phyloP scores from a whole-genome alignment of 2,888 invertebrate species.

The Tiphia femorata region DNA sequence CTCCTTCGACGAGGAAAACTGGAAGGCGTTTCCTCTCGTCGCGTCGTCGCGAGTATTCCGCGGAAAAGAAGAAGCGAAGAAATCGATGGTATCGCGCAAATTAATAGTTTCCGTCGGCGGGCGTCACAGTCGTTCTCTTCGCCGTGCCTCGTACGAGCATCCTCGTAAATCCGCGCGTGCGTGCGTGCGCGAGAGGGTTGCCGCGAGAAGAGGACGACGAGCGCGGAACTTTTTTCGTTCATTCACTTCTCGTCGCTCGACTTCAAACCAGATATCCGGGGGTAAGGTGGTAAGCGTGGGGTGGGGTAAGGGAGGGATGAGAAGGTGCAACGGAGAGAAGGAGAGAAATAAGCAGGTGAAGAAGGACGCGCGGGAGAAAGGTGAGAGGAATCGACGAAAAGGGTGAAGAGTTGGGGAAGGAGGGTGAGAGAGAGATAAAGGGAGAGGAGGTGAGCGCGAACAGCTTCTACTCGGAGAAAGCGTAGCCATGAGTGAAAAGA shows the following conservation, averaged over 20 bases:
- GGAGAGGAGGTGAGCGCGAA: not conserved
- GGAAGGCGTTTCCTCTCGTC: no score
- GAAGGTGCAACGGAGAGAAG: not conserved
- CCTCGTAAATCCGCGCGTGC: not conserved
- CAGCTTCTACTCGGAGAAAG: no score
- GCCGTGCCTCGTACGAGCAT: not conserved
- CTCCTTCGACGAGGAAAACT: no score
- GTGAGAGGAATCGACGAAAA: not conserved
- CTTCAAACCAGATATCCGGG: not conserved
- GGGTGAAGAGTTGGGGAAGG: not conserved
- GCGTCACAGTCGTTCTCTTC: not conserved
- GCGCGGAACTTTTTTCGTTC: no score
- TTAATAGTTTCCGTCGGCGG: not conserved
- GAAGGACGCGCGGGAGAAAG: not conserved
- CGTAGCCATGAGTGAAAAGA: no score
- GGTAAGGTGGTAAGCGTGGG: no score
- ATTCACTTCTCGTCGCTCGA: no score
- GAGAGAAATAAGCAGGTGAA: not conserved
- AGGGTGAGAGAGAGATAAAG: not conserved
- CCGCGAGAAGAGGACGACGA: no score
- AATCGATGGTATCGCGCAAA: not conserved
- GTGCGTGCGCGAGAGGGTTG: not conserved
- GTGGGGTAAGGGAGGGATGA: not conserved
- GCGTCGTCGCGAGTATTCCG: no score
- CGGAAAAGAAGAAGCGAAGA: no score